Evolutionary conservation across 2,888 invertebrate species (phyloP), one percentile per base, ranked within the genome.

Genomic region (Nyleta sp.): DNA sequence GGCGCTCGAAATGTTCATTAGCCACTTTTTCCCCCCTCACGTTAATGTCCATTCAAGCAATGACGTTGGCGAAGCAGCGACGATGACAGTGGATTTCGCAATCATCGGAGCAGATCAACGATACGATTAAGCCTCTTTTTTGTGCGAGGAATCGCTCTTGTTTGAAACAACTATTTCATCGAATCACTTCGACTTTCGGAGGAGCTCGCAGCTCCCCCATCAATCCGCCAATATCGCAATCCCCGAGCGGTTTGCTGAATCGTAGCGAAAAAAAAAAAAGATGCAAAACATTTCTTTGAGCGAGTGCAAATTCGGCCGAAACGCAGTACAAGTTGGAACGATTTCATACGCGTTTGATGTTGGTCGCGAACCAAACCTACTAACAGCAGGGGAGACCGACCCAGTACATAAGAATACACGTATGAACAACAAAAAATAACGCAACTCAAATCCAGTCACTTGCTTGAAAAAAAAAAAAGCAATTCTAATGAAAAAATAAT

Each of bases 271-370:
- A 65, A 59, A 59, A 11, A 10, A 22, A 60, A 65, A 59, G 52
- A 44, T 74, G 60, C 35, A 38, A 48, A 38, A 46, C 24, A 60
- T 62, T 53, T 75, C 60, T 68, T 62, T 60, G 59, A 52, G 15
- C 33, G 31, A 7, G 22, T 38, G 40, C 22, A 31, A 60, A 60
- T 60, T 57, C n/a, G 38, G 22, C 20, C 8, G 15, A 31, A 50
- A 35, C 52, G 64, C 4, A 50, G 52, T 17, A 67, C 24, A 72
- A 78, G 81, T 83, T 78, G 78, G 70, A 83, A 80, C 86, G 84
- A 87, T 86, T 87, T 87, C 84, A 86, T 87, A 88, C 86, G 84
- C 86, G 85, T 88, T 88, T 87, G 87, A 88, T 86, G 86, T 88
- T 85, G 87, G 86, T 86, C 82, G 82, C 80, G 85, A 85, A 86